A percentile compares a stretch with the other conserved stretches of the same genome.
These are phyloP conservation scores for Drosophila infuscata DNA, from an alignment of 2,888 invertebrate species.

Conservation along the genomic window DNA sequence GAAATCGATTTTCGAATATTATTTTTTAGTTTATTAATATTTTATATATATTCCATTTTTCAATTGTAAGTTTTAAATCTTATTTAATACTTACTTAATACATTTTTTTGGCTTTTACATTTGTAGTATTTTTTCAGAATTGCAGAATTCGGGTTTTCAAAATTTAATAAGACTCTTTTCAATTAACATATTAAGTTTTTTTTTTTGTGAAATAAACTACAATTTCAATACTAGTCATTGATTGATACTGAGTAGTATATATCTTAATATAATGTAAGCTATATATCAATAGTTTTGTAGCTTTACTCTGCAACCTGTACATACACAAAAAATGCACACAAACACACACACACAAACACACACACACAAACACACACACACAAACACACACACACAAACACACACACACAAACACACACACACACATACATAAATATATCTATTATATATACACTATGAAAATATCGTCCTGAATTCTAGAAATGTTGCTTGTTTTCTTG, in stretches of 20 bases:
- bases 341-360: slow-evolving; percentile 20
- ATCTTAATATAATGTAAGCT: neutral
- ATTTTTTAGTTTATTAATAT: neutral
- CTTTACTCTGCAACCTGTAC: slow-evolving; percentile 39
- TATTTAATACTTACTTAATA: neutral
- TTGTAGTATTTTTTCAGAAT: neutral
- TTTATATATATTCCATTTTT: rapidly evolving
- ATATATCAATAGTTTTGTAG: slow-evolving; percentile 18
- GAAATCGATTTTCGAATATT: neutral
- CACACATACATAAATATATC: neutral
- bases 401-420: too few relatives aligned
- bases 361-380: slow-evolving; percentile 18
- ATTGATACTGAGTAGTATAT: too few relatives aligned
- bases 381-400: slow-evolving; percentile 17
- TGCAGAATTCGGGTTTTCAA: neutral
- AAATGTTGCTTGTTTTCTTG: neutral
- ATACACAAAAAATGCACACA: slow-evolving; percentile 43
- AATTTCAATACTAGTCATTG: too few relatives aligned
- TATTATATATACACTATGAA: neutral
- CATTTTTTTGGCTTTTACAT: neutral
- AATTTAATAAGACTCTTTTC: neutral
- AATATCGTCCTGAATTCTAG: neutral
- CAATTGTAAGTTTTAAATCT: neutral
- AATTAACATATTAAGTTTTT: neutral
- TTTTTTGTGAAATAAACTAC: neutral